Conservation (phyloP, 2,797 vertebrate genomes). For the Hypotaenidia okinawae region DNA sequence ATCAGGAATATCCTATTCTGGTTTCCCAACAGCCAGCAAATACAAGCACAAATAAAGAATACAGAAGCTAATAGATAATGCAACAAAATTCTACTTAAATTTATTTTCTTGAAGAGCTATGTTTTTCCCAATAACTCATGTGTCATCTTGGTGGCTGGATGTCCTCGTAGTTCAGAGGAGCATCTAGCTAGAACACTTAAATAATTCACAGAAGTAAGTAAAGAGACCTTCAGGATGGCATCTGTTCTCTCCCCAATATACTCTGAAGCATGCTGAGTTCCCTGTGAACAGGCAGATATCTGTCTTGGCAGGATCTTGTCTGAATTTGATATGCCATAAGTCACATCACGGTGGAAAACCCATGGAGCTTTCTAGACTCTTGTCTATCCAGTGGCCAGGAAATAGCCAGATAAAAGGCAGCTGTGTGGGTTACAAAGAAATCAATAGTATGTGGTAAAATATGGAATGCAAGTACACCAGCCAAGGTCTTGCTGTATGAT, state of each 20-base stretch:
- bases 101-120: not conserved
- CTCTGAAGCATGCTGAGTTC: not conserved
- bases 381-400: not conserved
- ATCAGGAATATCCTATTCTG: not conserved
- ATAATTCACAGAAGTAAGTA: not conserved
- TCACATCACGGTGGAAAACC: not conserved
- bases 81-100: not conserved
- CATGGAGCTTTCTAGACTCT: not conserved
- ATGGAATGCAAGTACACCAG: not conserved
- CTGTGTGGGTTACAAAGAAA: not conserved
- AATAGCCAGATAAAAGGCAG: not conserved
- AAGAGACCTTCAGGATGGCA: not conserved
- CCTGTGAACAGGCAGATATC: not conserved
- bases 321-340: constrained; percentile 2
- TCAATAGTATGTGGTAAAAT: not conserved
- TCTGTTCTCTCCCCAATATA: not conserved
- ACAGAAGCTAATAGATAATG: not conserved
- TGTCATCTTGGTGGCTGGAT: not conserved
- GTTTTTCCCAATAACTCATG: not conserved
- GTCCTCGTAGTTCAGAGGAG: not conserved
- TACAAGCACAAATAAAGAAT: not conserved
- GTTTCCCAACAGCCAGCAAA: not conserved
- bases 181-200: not conserved
- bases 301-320: not conserved
- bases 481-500: not conserved